Evolutionary conservation across 2,113 vertebrate genomes (phyloP), one percentile per base, ranked within the genome.

Genomic region (Oryzias curvinotus): DNA sequence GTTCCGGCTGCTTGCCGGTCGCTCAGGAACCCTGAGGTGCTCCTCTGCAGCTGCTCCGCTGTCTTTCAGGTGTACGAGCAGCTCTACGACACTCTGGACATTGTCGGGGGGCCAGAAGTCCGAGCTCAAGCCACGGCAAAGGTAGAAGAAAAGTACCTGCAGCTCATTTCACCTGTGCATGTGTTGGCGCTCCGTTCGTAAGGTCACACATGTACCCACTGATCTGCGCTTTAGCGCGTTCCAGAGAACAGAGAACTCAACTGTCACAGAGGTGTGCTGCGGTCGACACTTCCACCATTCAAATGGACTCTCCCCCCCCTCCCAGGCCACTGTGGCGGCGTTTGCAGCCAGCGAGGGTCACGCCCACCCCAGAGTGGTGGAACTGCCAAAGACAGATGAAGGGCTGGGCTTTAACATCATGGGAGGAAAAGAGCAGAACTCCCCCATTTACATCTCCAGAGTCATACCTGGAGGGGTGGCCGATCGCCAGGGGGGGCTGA

Each of bases 371-470:
- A 83, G 95, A 36, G 95, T 96, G 1, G 95, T 97, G 47, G 95
- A 97, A 70, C 92, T 97, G 45, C 95, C 95, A 18, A 97, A 96
- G 87, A 97, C 95, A 0, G 95, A 97, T 0, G 95, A 96, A 66
- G 95, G 95, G 1, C 87, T 96, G 53, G 95, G 95, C 47, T 97
- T 97, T 77, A 97, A 97, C 88, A 96, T 97, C 63, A 97, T 97
- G 95, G 95, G 95, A 1, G 95, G 95, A 19, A 97, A 96, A 78
- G 95, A 97, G 72, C 95, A 97, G 85, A 97, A 97, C 83, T 96
- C 95, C 0, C 95, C 95, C 54, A 97, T 97, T 77, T 97, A 96
- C 76, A 96, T 97, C 78, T 97, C 95, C 65, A 92, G 95, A 23
- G 94, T 97, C 58, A 97, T 97, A 44, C 95, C 95, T 0, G 95